These are phyloP conservation scores for Stegophylla sp. DNA, from an alignment of 2,888 invertebrate genomes.

Conservation along the genomic window DNA sequence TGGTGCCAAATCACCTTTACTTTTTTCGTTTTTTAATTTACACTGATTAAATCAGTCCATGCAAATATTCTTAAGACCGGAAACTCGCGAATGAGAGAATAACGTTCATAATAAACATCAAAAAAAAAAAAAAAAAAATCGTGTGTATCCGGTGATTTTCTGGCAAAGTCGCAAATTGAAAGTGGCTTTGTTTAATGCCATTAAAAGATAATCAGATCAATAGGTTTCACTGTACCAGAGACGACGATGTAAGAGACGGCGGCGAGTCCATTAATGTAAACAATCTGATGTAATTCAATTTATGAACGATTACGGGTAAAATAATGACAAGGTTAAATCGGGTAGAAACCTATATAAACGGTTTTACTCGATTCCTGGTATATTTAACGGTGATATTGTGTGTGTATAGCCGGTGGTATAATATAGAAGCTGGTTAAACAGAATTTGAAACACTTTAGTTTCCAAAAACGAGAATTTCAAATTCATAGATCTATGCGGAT, in stretches of 20 bases:
- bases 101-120: not conserved
- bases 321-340: constrained; percentile 37
- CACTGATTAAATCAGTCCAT: not conserved
- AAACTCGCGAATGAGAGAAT: not conserved
- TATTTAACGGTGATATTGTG: not conserved
- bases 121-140: constrained; percentile 23
- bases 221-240: not conserved
- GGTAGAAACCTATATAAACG: constrained; percentile 13
- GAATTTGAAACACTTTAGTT: too few species aligned
- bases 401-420: not conserved
- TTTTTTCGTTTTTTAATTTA: not conserved
- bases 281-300: constrained; percentile 38
- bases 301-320: constrained; percentile 4
- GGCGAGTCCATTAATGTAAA: constrained; percentile 1
- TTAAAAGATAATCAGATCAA: constrained; percentile 45
- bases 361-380: not conserved
- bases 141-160: not conserved
- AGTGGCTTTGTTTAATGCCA: constrained; percentile 21
- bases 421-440: too few species aligned
- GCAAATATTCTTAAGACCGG: constrained; percentile 17
- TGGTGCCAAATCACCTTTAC: not conserved
- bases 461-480: too few species aligned
- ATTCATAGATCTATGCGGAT: too few species aligned
- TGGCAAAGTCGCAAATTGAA: constrained; percentile 44
- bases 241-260: not conserved